Conservation (phyloP, 1,140 invertebrate species). For the Gerris buenoi region DNA sequence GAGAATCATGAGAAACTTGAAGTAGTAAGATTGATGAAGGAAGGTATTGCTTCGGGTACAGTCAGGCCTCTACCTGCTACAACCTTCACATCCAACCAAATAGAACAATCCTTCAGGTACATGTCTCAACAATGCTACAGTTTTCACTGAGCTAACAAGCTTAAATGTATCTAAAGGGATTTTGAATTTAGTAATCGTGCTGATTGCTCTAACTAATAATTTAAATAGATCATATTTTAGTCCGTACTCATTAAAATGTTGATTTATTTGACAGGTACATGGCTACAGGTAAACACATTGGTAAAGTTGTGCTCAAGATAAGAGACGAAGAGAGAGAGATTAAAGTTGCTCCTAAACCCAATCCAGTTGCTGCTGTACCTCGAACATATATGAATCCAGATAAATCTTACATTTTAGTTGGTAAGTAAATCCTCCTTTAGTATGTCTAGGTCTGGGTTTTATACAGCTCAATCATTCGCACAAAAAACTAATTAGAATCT, state of each 20-base stretch:
- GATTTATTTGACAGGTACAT: constrained; percentile 46
- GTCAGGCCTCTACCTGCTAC: constrained; percentile 68
- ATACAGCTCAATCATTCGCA: too few relatives aligned
- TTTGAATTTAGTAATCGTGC: too few relatives aligned
- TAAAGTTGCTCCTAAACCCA: constrained; percentile 32
- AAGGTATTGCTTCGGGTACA: constrained; percentile 70
- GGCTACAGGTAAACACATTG: constrained; percentile 94
- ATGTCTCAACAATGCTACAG: background rate
- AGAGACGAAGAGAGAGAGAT: constrained; percentile 51
- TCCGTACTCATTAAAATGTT: background rate
- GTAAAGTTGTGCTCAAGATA: constrained; percentile 85
- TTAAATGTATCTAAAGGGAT: too few relatives aligned
- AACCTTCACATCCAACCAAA: constrained; percentile 64
- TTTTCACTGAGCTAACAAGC: too few relatives aligned
- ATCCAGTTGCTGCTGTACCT: constrained; percentile 57
- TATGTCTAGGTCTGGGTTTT: too few relatives aligned
- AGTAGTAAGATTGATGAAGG: constrained; percentile 55
- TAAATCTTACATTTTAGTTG: constrained; percentile 71
- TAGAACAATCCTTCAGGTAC: constrained; percentile 75
- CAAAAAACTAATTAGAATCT: too few relatives aligned
- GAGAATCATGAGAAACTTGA: constrained; percentile 50
- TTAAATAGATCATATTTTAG: too few relatives aligned
- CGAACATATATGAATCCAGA: constrained; percentile 72
- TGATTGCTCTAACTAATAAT: too few relatives aligned
- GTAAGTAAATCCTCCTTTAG: too few relatives aligned